phyloP scores from a whole-genome alignment of 2,113 vertebrate species.

The Psilopogon haemacephalus region DNA sequence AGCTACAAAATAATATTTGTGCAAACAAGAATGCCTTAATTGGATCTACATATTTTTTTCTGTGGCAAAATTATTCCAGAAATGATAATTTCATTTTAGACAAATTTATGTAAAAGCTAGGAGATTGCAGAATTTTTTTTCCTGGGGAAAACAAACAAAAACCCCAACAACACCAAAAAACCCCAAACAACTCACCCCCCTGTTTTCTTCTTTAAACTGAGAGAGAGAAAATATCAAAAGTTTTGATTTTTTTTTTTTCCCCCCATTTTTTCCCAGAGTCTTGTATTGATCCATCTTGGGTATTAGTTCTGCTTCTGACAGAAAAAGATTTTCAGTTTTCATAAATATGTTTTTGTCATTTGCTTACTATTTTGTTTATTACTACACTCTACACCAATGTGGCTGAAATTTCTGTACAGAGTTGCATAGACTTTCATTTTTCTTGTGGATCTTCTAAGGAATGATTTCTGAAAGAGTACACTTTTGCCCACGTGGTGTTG shows the following conservation, averaged over 20 bases:
- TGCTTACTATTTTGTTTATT: background rate
- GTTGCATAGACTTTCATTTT: background rate
- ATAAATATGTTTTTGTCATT: background rate
- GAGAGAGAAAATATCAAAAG: background rate
- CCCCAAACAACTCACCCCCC: too few species aligned
- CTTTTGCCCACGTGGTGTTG: background rate
- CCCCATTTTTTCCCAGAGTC: background rate
- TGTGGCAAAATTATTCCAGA: background rate
- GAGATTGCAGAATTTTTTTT: background rate
- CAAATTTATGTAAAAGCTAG: background rate
- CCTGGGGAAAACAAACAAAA: background rate
- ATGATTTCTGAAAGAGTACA: background rate
- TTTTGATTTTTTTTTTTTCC: background rate
- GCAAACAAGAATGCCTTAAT: background rate
- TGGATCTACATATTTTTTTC: background rate
- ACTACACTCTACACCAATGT: fast-evolving
- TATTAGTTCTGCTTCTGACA: background rate
- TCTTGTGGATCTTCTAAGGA: background rate
- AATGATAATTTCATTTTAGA: background rate
- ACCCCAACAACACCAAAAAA: too few species aligned
- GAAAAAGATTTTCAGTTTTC: background rate
- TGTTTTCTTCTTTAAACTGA: background rate
- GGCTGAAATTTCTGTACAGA: background rate
- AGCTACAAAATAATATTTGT: background rate
- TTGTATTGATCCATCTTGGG: fast-evolving